Percentiles rank a stretch among this genome's conserved stretches.
Conservation (phyloP, 2,113 vertebrate genomes). For the Platysternon megacephalum region DNA sequence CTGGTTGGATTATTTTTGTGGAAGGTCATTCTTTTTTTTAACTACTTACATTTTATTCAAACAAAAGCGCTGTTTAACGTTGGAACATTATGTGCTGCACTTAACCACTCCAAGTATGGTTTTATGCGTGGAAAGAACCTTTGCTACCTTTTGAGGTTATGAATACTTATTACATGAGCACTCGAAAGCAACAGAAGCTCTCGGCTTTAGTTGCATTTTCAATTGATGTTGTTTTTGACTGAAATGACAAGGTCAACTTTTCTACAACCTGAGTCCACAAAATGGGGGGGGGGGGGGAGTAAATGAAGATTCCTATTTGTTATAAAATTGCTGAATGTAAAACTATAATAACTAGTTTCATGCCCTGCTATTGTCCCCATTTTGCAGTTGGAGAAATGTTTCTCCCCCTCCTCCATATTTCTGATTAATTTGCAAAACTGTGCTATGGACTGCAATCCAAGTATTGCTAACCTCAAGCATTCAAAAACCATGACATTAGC, state of each 20-base stretch:
- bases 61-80: not conserved
- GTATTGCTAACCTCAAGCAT: not conserved
- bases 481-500: not conserved
- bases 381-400: not conserved
- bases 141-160: not conserved
- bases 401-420: not conserved
- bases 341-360: not conserved
- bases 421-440: not conserved
- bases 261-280: no score
- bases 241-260: no score
- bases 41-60: not conserved
- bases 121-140: not conserved
- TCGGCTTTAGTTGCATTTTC: no score
- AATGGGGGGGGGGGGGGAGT: no score
- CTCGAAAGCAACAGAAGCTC: no score
- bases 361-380: not conserved
- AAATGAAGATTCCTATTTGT: no score
- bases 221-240: no score
- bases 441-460: not conserved
- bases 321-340: not conserved
- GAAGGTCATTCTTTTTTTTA: not conserved
- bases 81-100: not conserved
- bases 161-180: no score
- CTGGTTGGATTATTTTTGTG: not conserved
- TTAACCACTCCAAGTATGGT: not conserved